Evolutionary conservation across 2,888 invertebrate species (phyloP), one percentile per base, ranked within the genome.

Genomic region (Apamea anceps): DNA sequence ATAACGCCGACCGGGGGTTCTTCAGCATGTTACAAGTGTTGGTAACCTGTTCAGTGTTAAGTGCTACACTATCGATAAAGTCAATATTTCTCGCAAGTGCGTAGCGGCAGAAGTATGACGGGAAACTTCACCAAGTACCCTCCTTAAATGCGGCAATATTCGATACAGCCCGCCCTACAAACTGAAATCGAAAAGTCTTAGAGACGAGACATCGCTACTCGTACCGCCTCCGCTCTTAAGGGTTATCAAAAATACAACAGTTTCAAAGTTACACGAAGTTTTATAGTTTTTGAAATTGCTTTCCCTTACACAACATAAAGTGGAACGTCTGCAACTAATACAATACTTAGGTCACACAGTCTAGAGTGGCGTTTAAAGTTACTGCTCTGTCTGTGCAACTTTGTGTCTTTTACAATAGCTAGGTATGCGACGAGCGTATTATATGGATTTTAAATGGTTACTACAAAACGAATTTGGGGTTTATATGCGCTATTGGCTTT

Each of bases 11-110:
- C 72, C 73, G 37, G 28, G 42, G 42, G 28, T 37, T 48, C 71
- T 65, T 65, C 57, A 72, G 68, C 75, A 79, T 77, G 65, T 79
- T 86, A 79, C 72, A 85, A 85, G 73, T 78, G 81, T 74, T 78
- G 73, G 74, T 71, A 81, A 81, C 79, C 75, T 79, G 76, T 78
- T 75, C 81, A 85, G 85, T 72, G 75, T 78, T 75, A 82, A 85
- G 85, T 72, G 75, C 75, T 78, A 81, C 74, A 83, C 82, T 86
- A 82, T 82, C 83, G 80, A 84, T 85, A 81, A 85, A 90, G 82
- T 87, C 84, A 90, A 89, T 90, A 88, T 89, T 90, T 88, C 76
- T 72, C 65, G 42, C 75, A 78, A 84, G 81, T 84, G 81, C 81
- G 75, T 84, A 78, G 82, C 67, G 75, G 71, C 72, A 77, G 65